Percentiles rank a stretch among this genome's conserved stretches.
Conservation (phyloP, 2,888 invertebrate species). For the Drosophila fulvimacula region DNA sequence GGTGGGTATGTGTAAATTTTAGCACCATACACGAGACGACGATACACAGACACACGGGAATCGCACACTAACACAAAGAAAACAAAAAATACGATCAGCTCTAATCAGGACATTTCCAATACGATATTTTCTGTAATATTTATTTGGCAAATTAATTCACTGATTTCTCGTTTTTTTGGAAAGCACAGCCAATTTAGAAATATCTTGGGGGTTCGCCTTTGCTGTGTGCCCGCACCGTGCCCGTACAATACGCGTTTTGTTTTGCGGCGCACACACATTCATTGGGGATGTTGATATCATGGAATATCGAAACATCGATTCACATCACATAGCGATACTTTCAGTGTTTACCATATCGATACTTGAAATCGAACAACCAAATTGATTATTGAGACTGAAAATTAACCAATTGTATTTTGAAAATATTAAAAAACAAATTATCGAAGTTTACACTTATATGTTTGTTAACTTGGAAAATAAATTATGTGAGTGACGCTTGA, state of each 20-base stretch:
- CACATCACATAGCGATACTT: slow-evolving; percentile 1
- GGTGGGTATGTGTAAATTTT: slow-evolving; percentile 59
- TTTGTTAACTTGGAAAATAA: background rate
- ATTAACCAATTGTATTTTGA: background rate
- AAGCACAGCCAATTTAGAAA: slow-evolving; percentile 46
- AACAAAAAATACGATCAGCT: slow-evolving; percentile 26
- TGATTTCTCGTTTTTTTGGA: slow-evolving; percentile 33
- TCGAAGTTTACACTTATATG: background rate
- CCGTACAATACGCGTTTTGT: slow-evolving; percentile 62
- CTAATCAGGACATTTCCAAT: slow-evolving; percentile 56
- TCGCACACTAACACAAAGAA: slow-evolving; percentile 28
- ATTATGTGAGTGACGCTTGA: background rate
- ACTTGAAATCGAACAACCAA: background rate
- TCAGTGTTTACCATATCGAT: slow-evolving; percentile 5
- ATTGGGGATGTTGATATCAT: slow-evolving; percentile 56
- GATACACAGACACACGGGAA: slow-evolving; percentile 40
- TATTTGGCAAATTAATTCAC: slow-evolving; percentile 41
- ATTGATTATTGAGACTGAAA: background rate
- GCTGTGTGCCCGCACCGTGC: slow-evolving; percentile 53
- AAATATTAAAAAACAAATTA: background rate
- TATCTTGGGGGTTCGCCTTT: slow-evolving; percentile 23
- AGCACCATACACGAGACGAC: slow-evolving; percentile 66
- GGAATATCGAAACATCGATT: slow-evolving; percentile 42
- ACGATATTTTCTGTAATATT: slow-evolving; percentile 12
- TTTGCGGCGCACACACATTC: slow-evolving; percentile 59